Conservation (phyloP, 1,140 invertebrate species). For the Aphelinus atriplicis region DNA sequence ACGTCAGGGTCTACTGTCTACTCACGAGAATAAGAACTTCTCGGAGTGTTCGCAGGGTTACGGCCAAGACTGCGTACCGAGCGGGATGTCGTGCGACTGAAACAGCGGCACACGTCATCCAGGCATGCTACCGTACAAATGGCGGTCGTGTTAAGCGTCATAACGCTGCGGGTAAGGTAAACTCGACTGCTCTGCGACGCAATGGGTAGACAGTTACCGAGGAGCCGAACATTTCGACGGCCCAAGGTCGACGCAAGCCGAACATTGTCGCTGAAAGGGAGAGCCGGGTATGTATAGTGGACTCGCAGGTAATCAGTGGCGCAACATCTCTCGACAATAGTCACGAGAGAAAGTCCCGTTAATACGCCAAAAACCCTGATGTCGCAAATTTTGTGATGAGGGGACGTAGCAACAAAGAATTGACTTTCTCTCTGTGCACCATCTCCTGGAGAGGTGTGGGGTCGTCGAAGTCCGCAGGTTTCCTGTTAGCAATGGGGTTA, state of each 20-base stretch:
- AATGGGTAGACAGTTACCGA: constrained; percentile 31
- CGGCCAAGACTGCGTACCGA: constrained; percentile 40
- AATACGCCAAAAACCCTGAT: not conserved
- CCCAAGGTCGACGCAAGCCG: constrained; percentile 34
- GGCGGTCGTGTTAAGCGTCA: constrained; percentile 53
- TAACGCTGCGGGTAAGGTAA: constrained; percentile 39
- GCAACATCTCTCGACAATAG: constrained; percentile 19
- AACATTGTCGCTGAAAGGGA: constrained; percentile 41
- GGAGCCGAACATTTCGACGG: constrained; percentile 36
- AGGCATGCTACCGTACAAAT: constrained; percentile 56
- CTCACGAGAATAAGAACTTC: not conserved
- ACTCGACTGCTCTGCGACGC: constrained; percentile 11
- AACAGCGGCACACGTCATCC: constrained; percentile 56
- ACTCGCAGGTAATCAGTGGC: constrained; percentile 43
- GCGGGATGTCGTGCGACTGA: constrained; percentile 53
- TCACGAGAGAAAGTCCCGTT: constrained; percentile 27
- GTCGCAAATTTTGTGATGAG: too few relatives aligned
- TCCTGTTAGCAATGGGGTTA: constrained; percentile 15
- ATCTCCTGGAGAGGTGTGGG: constrained; percentile 46
- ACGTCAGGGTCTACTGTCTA: constrained; percentile 25
- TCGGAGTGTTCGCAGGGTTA: not conserved
- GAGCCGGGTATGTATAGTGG: constrained; percentile 28
- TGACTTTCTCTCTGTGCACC: constrained; percentile 7
- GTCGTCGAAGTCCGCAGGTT: constrained; percentile 3
- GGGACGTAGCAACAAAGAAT: too few relatives aligned